phyloP scores from a whole-genome alignment of 2,888 invertebrate genomes.

The Crepidodera aurea region DNA sequence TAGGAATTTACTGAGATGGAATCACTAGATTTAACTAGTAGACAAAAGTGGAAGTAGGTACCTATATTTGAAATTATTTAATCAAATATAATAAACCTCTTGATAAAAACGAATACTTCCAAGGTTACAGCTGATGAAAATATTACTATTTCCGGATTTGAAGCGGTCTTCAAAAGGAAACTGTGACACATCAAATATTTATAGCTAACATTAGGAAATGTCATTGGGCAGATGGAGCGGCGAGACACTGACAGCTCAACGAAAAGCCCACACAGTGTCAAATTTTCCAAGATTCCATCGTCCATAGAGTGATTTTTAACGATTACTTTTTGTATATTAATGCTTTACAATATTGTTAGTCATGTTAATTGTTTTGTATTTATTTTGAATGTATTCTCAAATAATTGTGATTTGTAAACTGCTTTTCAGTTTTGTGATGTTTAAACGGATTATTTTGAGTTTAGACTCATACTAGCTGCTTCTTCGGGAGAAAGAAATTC shows the following conservation, averaged over 20 bases:
- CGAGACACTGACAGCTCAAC: slow-evolving; percentile 41
- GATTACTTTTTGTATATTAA: slow-evolving; percentile 38
- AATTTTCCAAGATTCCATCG: slow-evolving; percentile 39
- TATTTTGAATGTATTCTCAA: slow-evolving; percentile 51
- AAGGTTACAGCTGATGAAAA: too few relatives aligned
- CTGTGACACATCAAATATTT: slow-evolving; percentile 56
- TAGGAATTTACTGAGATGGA: too few relatives aligned
- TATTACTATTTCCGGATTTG: too few relatives aligned
- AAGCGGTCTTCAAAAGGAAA: slow-evolving; percentile 45
- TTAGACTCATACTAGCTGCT: too few relatives aligned
- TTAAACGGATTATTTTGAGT: too few relatives aligned
- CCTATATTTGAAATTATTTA: too few relatives aligned
- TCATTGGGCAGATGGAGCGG: slow-evolving; percentile 49
- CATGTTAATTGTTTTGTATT: slow-evolving; percentile 48
- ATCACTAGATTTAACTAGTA: too few relatives aligned
- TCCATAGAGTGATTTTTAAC: slow-evolving; percentile 43
- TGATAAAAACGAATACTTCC: too few relatives aligned
- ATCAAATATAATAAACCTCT: too few relatives aligned
- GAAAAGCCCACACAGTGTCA: background rate
- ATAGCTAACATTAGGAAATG: slow-evolving; percentile 58
- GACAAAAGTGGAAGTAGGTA: too few relatives aligned
- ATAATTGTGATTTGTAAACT: slow-evolving; percentile 58
- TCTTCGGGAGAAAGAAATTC: too few relatives aligned
- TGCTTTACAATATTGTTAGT: slow-evolving; percentile 34
- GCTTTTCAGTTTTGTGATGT: slow-evolving; percentile 60